Percentiles rank a stretch among this genome's conserved stretches.
Evolutionary conservation across 2,113 vertebrate genomes (phyloP).

Genomic region (Castor canadensis): DNA sequence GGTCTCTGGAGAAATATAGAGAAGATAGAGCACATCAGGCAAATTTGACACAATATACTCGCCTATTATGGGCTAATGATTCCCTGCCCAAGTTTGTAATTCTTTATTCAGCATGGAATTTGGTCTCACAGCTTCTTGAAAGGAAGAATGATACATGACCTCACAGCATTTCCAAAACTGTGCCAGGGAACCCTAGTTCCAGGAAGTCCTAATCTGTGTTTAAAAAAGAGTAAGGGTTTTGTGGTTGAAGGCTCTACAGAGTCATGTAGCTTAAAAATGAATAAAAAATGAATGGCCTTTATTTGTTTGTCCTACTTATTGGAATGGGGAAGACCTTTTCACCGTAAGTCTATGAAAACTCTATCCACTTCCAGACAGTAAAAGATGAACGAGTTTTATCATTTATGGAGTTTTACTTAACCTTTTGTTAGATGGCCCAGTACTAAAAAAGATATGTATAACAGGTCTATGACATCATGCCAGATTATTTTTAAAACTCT

Average conservation of each 20-base stretch:
- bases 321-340: not conserved
- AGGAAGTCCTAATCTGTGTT: conserved; percentile 4
- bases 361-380: not conserved
- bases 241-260: not conserved
- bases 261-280: not conserved
- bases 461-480: not conserved
- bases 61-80: not conserved
- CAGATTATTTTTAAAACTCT: not conserved
- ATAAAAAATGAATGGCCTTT: not conserved
- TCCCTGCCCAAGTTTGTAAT: not conserved
- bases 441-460: not conserved
- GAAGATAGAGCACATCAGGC: not conserved
- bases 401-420: not conserved
- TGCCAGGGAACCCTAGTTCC: not conserved
- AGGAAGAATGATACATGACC: not conserved
- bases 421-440: not conserved
- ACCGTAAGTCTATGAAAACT: not conserved
- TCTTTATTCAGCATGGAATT: not conserved
- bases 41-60: not conserved
- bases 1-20: not conserved
- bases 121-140: conserved; percentile 21
- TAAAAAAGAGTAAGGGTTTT: not conserved
- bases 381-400: not conserved
- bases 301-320: not conserved
- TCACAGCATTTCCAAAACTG: not conserved